Evolutionary conservation across 2,888 invertebrate genomes (phyloP).

Genomic region (Drosophila prolongata): DNA sequence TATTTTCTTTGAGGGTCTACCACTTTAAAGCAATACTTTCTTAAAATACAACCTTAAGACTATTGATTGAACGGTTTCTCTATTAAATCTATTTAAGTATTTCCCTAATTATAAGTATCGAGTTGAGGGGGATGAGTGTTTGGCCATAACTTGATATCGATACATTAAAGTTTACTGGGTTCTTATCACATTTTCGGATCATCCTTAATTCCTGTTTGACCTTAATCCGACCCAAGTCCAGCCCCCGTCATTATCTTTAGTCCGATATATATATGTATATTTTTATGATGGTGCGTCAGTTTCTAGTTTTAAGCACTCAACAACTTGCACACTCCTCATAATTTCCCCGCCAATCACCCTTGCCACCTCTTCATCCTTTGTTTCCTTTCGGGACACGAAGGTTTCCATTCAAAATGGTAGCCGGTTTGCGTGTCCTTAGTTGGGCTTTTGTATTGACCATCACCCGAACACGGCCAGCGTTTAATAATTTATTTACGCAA

Average conservation of each 20-base stretch:
- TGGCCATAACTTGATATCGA: not conserved
- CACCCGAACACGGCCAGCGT: slow-evolving; percentile 37
- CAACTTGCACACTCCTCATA: slow-evolving; percentile 16
- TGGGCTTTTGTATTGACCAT: slow-evolving; percentile 30
- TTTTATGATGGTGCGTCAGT: slow-evolving; percentile 40
- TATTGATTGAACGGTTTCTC: too few relatives aligned
- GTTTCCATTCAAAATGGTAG: slow-evolving; percentile 13
- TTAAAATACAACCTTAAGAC: too few relatives aligned
- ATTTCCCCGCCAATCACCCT: slow-evolving; percentile 9
- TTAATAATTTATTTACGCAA: slow-evolving; percentile 78
- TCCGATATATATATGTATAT: slow-evolving; percentile 3
- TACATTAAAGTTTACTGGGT: not conserved
- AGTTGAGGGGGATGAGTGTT: not conserved
- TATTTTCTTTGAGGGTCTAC: too few relatives aligned
- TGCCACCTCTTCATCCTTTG: slow-evolving; percentile 15
- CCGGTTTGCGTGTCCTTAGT: slow-evolving; percentile 33
- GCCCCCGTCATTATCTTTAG: slow-evolving; percentile 31
- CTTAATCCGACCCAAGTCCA: slow-evolving; percentile 43
- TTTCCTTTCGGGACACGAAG: slow-evolving; percentile 32
- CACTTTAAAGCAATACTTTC: too few relatives aligned
- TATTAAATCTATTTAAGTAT: too few relatives aligned
- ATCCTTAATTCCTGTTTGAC: slow-evolving; percentile 31
- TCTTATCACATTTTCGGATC: slow-evolving; percentile 12
- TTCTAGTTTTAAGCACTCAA: slow-evolving; percentile 27
- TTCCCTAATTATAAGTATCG: too few relatives aligned